A percentile compares a stretch with the other conserved stretches of the same genome.
Evolutionary conservation across 2,113 vertebrate genomes (phyloP).

Genomic region (Nesogale talazaci): DNA sequence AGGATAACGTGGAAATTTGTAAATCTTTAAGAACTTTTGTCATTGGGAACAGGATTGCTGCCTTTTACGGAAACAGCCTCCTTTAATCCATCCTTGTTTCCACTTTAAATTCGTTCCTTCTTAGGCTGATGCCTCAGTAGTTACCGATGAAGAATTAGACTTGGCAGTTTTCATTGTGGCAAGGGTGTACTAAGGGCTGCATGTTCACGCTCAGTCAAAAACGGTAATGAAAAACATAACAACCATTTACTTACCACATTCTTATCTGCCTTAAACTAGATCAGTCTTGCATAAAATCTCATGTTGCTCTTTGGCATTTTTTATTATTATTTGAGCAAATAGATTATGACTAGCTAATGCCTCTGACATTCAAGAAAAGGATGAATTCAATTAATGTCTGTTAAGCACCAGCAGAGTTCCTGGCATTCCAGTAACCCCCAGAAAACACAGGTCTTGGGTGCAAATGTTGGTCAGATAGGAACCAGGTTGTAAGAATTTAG

Average conservation of each 20-base stretch:
- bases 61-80: slow-evolving; percentile 20
- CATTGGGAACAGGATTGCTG: neutral
- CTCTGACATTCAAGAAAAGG: slow-evolving; percentile 65
- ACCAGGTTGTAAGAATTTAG: neutral
- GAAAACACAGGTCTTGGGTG: neutral
- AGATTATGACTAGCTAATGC: slow-evolving; percentile 61
- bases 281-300: slow-evolving; percentile 29
- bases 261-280: slow-evolving; percentile 45
- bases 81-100: slow-evolving; percentile 19
- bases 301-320: slow-evolving; percentile 55
- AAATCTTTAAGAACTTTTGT: slow-evolving; percentile 40
- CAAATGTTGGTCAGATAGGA: neutral
- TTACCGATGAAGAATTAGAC: neutral
- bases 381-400: slow-evolving; percentile 65
- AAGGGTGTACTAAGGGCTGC: slow-evolving; percentile 9
- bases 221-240: neutral
- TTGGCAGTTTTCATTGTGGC: slow-evolving; percentile 16
- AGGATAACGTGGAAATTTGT: slow-evolving; percentile 26
- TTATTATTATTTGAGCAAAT: slow-evolving; percentile 53
- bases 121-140: rapidly evolving
- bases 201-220: slow-evolving; percentile 26
- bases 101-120: slow-evolving; percentile 17
- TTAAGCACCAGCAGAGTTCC: slow-evolving; percentile 36
- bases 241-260: slow-evolving; percentile 12
- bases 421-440: slow-evolving; percentile 22